Evolutionary conservation across 2,888 invertebrate species (phyloP).

Genomic region (Phania funesta): DNA sequence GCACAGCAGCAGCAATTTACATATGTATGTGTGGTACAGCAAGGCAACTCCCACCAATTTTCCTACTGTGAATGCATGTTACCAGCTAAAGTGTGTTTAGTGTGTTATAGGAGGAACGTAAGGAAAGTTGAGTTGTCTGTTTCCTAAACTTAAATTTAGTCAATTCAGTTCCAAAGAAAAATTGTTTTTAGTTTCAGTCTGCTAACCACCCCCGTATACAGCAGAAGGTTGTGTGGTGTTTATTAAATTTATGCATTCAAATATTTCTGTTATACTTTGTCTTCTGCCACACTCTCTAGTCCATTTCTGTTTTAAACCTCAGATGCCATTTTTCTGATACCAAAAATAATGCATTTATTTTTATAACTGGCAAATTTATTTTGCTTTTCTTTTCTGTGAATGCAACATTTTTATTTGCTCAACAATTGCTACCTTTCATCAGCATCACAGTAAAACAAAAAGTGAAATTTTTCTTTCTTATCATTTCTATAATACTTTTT

Average conservation of each 20-base stretch:
- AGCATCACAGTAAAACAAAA: conserved; percentile 12
- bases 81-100: background rate
- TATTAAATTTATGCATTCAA: conserved; percentile 15
- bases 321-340: no score
- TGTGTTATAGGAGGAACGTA: no score
- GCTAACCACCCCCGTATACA: background rate
- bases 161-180: no score
- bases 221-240: background rate
- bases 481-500: conserved; percentile 33
- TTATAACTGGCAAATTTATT: conserved; percentile 33
- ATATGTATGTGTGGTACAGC: conserved; percentile 3
- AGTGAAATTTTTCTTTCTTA: conserved; percentile 58
- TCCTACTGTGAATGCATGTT: conserved; percentile 22
- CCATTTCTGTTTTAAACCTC: background rate
- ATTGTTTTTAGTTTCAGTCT: no score
- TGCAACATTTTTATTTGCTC: conserved; percentile 34
- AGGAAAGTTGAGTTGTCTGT: no score
- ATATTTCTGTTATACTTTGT: background rate
- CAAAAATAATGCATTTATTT: conserved; percentile 37
- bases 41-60: conserved; percentile 64
- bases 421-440: conserved; percentile 55
- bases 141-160: no score
- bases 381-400: conserved; percentile 6
- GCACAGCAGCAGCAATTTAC: conserved; percentile 25
- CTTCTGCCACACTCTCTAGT: background rate